Evolutionary conservation across 64 coral and sea anemone species (phyloP), one percentile per base, ranked within the genome.

Genomic region (Acropora tenuis): DNA sequence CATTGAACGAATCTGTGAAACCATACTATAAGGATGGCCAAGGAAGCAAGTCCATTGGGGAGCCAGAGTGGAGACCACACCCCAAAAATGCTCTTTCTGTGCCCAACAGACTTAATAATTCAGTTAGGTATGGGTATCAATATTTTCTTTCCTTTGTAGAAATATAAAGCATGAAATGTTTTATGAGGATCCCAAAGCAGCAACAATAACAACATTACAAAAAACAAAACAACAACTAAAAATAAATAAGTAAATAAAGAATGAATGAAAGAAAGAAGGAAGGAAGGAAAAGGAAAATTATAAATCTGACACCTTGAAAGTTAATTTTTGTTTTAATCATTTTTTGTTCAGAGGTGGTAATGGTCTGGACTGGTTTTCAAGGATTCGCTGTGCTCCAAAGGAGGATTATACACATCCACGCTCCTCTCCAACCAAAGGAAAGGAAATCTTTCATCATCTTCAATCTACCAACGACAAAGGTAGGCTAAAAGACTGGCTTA

Each of bases 21-120:
- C 94, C 97, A n/a, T 96, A 99, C 77, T 99, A 91, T 41, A 53
- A 15, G 47, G 88, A 94, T 80, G 92, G 92, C 2, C 88, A 84
- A 74, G 97, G 97, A 7, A 96, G 91, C 69, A 95, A 87, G 18
- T 96, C 97, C n/a, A 93, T 99, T 66, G 97, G 97, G 41, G 97
- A 99, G 69, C 97, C 97, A 46, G 30, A 94, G 52, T 99, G 97
- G 97, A 93, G 83, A 65, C 97, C 97, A 10, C 97, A 96, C 75
- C 86, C 79, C 0, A 80, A 89, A 87, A 99, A 99, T 75, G 94
- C 80, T 79, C 85, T 89, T 77, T 94, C 88, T 47, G 74, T 90
- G 13, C 91, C 75, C 1, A 45, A 69, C 16, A 89, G 80, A 92
- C 84, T 47, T 80, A 87, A 60, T 72, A 94, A 74, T 69, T 88